Evolutionary conservation across 2,888 invertebrate species (phyloP).

Genomic region (Didymodactylos carnosus): DNA sequence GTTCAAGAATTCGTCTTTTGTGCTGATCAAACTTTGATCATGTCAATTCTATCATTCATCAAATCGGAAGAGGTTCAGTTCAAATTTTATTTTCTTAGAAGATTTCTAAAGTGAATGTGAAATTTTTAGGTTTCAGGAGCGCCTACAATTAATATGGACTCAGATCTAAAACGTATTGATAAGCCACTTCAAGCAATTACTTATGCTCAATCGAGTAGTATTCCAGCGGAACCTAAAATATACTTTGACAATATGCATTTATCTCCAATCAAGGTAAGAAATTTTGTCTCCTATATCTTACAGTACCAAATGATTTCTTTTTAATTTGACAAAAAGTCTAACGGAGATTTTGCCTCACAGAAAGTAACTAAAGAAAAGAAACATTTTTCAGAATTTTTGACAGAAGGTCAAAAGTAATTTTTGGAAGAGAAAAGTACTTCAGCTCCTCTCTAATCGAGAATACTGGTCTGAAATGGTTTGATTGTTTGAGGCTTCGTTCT

Average conservation of each 20-base stretch:
- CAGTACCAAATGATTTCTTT: no score
- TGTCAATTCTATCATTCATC: slow-evolving; percentile 60
- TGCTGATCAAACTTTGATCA: slow-evolving; percentile 73
- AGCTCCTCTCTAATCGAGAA: no score
- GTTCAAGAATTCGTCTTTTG: slow-evolving; percentile 80
- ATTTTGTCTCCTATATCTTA: not conserved
- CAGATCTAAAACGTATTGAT: slow-evolving; percentile 19
- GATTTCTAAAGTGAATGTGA: not conserved
- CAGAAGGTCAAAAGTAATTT: no score
- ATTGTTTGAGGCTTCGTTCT: no score
- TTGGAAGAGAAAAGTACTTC: no score
- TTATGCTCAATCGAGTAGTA: not conserved
- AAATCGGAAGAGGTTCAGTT: slow-evolving; percentile 41
- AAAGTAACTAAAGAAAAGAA: no score
- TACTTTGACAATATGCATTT: slow-evolving; percentile 89
- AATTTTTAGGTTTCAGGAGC: slow-evolving; percentile 8
- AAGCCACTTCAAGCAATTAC: slow-evolving; percentile 14
- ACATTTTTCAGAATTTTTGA: no score
- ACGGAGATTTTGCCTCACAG: no score
- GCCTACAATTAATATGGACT: not conserved
- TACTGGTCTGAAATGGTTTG: no score
- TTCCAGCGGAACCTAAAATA: slow-evolving; percentile 58
- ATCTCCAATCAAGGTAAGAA: slow-evolving; percentile 65
- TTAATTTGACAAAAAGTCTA: no score
- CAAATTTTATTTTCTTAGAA: not conserved